These are phyloP conservation scores for Trimorus sp. DNA, from an alignment of 2,888 invertebrate genomes.

Conservation along the genomic window DNA sequence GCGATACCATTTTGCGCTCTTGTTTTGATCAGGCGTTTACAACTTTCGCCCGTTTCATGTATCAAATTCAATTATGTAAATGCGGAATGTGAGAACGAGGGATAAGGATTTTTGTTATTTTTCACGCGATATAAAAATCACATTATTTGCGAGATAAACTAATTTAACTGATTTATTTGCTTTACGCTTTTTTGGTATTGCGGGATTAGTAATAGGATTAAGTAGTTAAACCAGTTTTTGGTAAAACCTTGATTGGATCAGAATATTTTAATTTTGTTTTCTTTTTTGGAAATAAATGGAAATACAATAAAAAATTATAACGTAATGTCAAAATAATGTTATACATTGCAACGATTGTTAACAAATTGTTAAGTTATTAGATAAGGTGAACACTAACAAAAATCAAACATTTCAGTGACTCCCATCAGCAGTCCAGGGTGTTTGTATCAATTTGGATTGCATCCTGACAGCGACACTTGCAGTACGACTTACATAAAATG, in stretches of 20 bases:
- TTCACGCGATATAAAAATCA: no score
- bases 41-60: constrained; percentile 7
- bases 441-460: constrained; percentile 94
- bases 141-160: no score
- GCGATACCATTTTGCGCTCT: constrained; percentile 1
- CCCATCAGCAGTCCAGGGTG: constrained; percentile 91
- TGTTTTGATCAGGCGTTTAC: no score
- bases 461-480: constrained; percentile 90
- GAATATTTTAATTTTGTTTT: background rate
- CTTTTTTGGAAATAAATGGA: background rate
- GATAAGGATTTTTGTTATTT: no score
- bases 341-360: no score
- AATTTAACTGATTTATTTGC: no score
- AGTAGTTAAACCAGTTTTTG: constrained; percentile 19
- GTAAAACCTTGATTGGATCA: constrained; percentile 12
- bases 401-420: constrained; percentile 84
- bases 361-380: background rate
- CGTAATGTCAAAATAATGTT: background rate
- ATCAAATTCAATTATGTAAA: constrained; percentile 31
- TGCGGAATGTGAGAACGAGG: background rate
- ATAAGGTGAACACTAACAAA: background rate
- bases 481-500: constrained; percentile 94
- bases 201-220: background rate
- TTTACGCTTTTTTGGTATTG: background rate
- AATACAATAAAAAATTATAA: background rate